Conservation (phyloP, 2,797 vertebrate species). For the Muscicapa comitata region DNA sequence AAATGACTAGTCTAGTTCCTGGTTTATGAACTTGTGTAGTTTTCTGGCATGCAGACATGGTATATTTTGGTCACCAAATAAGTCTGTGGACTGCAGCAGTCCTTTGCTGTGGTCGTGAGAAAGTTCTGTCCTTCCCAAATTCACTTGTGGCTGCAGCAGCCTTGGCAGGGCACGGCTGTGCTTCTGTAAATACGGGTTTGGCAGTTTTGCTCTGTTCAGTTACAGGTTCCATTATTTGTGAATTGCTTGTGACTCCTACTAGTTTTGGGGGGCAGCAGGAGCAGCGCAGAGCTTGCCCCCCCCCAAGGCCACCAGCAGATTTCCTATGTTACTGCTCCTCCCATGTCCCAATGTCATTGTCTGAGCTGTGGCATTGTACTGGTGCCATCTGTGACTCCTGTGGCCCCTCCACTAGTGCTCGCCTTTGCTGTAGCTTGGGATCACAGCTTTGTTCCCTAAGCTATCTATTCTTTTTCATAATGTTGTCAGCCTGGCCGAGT, state of each 20-base stretch:
- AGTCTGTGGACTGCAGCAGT: neutral
- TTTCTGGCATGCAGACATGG: neutral
- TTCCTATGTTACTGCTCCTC: neutral
- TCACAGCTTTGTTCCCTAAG: neutral
- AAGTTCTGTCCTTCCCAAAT: neutral
- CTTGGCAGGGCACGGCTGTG: rapidly evolving
- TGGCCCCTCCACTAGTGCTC: neutral
- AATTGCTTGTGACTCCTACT: neutral
- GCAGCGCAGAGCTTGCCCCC: neutral
- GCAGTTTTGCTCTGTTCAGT: neutral
- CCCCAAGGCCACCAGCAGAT: neutral
- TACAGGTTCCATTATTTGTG: neutral
- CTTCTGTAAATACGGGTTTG: neutral
- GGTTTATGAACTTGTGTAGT: neutral
- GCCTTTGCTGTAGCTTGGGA: neutral
- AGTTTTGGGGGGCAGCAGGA: neutral
- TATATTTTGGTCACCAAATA: neutral
- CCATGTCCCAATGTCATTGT: rapidly evolving
- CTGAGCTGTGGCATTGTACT: neutral
- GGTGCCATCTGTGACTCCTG: neutral
- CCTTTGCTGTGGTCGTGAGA: neutral
- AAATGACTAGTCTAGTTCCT: neutral
- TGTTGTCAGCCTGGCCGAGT: neutral
- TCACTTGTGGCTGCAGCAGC: neutral
- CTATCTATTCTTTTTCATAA: neutral